Evolutionary conservation across 2,113 vertebrate genomes (phyloP).

Genomic region (Aythya baeri): DNA sequence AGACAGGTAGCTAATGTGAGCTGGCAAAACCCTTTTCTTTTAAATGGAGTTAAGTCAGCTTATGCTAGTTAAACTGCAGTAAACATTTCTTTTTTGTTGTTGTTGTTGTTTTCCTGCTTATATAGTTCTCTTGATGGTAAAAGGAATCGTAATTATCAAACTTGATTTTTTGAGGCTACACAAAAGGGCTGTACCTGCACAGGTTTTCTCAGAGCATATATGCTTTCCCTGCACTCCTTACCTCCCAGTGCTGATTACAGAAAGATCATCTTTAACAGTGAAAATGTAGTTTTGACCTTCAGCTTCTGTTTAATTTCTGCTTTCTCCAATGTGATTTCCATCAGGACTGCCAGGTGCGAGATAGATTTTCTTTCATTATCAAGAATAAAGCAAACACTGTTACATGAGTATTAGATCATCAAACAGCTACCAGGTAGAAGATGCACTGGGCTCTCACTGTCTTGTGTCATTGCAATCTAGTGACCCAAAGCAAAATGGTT

Average conservation of each 20-base stretch:
- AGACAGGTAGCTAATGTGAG: neutral
- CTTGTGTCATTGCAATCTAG: neutral
- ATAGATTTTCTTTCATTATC: slow-evolving; percentile 6
- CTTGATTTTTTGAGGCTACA: neutral
- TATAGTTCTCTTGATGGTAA: rapidly evolving
- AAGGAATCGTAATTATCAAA: neutral
- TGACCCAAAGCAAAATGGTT: neutral
- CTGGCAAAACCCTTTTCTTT: neutral
- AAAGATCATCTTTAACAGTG: neutral
- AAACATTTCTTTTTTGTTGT: neutral
- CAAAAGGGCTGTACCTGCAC: neutral
- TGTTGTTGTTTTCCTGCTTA: neutral
- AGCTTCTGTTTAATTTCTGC: neutral
- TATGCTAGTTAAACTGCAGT: neutral
- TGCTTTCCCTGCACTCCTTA: neutral
- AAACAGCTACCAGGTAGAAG: neutral
- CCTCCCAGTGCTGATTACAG: neutral
- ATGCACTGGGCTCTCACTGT: neutral
- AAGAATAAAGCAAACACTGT: neutral
- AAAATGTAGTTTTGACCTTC: neutral
- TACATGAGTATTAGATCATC: neutral
- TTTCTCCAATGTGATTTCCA: neutral
- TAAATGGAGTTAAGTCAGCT: neutral
- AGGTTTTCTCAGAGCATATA: neutral
- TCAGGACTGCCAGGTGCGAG: neutral